A percentile compares a stretch with the other conserved stretches of the same genome.
These are phyloP conservation scores for Thelaira solivaga DNA, from an alignment of 2,888 invertebrate species.

Conservation along the genomic window DNA sequence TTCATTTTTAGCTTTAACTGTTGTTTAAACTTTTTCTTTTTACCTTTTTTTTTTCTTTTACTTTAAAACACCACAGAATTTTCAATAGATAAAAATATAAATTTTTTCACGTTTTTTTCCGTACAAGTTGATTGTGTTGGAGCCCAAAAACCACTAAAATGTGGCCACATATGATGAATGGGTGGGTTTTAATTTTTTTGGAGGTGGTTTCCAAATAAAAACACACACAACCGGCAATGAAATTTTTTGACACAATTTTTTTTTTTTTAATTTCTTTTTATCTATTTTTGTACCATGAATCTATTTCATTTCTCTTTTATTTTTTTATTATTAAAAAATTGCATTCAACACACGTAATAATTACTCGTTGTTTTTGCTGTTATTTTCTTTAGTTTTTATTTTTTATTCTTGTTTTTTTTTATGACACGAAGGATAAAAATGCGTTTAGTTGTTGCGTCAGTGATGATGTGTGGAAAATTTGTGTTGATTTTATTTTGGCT, in stretches of 20 bases:
- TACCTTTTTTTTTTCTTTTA: slow-evolving; percentile 25
- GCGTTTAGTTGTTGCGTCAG: slow-evolving; percentile 63
- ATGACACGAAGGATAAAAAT: slow-evolving; percentile 44
- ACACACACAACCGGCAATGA: slow-evolving; percentile 5
- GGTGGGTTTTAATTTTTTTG: slow-evolving; percentile 40
- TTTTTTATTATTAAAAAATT: neutral
- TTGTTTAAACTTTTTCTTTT: neutral
- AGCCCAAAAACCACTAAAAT: slow-evolving; percentile 55
- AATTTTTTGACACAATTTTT: slow-evolving; percentile 36
- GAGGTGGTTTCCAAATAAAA: slow-evolving; percentile 15
- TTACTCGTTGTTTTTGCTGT: slow-evolving; percentile 4
- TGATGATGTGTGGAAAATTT: slow-evolving; percentile 66
- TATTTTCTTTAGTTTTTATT: neutral
- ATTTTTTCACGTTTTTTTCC: slow-evolving; percentile 26
- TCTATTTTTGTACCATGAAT: neutral
- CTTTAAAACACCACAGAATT: neutral
- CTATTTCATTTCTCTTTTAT: neutral
- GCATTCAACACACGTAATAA: slow-evolving; percentile 34
- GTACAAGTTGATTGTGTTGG: slow-evolving; percentile 46
- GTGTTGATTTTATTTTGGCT: slow-evolving; percentile 67
- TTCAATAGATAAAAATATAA: neutral
- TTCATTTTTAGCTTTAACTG: no score
- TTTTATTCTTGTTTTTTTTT: slow-evolving; percentile 15
- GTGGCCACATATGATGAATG: slow-evolving; percentile 59
- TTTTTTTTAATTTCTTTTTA: neutral